Conservation (phyloP, 2,113 vertebrate species). For the Apeltes quadracus region DNA sequence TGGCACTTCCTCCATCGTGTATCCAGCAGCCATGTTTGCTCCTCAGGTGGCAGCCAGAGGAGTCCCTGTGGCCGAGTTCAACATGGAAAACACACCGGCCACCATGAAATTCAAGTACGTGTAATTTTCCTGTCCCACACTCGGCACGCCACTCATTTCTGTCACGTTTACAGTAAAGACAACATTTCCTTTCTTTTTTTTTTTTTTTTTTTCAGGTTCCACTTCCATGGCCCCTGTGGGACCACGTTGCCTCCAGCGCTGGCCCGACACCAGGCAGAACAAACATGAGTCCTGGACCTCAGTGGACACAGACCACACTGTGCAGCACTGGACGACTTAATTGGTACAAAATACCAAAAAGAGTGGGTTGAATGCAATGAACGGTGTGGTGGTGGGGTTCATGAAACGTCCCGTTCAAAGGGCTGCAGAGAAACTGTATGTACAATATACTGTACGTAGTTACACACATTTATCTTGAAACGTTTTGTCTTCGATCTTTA, state of each 20-base stretch:
- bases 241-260: constrained; percentile 88
- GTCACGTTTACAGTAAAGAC: neutral
- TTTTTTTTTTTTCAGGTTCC: constrained; percentile 83
- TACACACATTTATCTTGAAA: neutral
- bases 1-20: constrained; percentile 94
- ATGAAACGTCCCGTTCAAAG: too few relatives aligned
- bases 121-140: neutral
- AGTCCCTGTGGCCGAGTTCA: constrained; percentile 94
- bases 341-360: constrained; percentile 9
- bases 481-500: neutral
- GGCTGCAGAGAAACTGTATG: too few relatives aligned
- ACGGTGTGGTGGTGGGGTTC: neutral
- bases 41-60: constrained; percentile 92
- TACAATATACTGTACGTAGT: neutral
- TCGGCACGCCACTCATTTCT: neutral
- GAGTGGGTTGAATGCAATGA: neutral
- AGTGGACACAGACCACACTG: constrained; percentile 16
- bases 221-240: constrained; percentile 93
- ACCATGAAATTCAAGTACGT: constrained; percentile 88
- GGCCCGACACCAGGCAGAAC: constrained; percentile 82
- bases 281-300: neutral
- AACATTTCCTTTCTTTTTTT: neutral
- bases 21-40: constrained; percentile 96
- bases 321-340: constrained; percentile 21
- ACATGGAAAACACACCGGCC: constrained; percentile 90